Evolutionary conservation across 2,113 vertebrate genomes (phyloP).

Genomic region (Xenopus borealis): DNA sequence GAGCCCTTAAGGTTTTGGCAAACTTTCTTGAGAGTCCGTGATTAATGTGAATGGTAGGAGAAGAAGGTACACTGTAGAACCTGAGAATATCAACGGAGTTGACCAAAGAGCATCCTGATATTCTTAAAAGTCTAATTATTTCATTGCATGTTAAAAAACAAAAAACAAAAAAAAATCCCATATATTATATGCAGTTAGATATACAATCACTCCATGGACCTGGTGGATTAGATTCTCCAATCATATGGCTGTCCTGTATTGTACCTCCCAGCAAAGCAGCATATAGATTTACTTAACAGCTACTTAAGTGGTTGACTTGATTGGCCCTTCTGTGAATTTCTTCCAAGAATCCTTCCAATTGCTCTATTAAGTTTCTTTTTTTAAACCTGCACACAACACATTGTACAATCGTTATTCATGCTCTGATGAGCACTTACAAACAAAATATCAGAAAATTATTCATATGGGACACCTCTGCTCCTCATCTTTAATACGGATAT

Average conservation of each 20-base stretch:
- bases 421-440: too few relatives aligned
- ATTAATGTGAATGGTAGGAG: conserved; percentile 62
- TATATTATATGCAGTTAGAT: conserved; percentile 47
- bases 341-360: conserved; percentile 90
- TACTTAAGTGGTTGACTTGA: conserved; percentile 86
- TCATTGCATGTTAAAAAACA: conserved; percentile 71
- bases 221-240: neutral
- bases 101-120: conserved; percentile 67
- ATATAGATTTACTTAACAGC: conserved; percentile 57
- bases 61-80: conserved; percentile 67
- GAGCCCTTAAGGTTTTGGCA: conserved; percentile 61
- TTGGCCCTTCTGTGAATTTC: conserved; percentile 87
- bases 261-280: conserved; percentile 39
- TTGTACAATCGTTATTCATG: too few relatives aligned
- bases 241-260: neutral
- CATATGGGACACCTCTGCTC: too few relatives aligned
- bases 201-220: neutral
- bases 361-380: conserved; percentile 94
- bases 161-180: conserved; percentile 51
- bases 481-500: too few relatives aligned
- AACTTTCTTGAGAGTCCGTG: conserved; percentile 70
- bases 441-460: too few relatives aligned
- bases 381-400: conserved; percentile 79
- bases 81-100: conserved; percentile 68
- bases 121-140: conserved; percentile 58